Evolutionary conservation across 2,888 invertebrate genomes (phyloP), one percentile per base, ranked within the genome.

Genomic region (Netelia fuscicornis): DNA sequence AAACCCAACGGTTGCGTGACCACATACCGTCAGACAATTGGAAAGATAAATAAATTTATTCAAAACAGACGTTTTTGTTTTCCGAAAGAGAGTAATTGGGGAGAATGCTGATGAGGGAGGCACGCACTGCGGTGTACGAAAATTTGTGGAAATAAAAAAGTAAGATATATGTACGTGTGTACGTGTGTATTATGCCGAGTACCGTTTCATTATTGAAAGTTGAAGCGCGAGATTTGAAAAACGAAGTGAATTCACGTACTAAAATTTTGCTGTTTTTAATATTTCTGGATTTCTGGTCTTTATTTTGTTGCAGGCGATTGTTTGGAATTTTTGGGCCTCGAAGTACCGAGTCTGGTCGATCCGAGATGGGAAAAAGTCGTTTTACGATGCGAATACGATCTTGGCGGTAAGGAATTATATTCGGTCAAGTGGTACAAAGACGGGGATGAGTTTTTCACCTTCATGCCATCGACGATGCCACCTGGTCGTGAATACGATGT

Each of bases 311-410:
- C 87, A 92, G 93, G 91, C 9, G 72, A 86, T 42, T 86, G 89
- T 11, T 74, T 92, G 37, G 87, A 88, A 72, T 81, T 91, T 37
- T 82, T 90, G 13, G 88, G 83, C 25, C 83, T 93, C 58, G 87
- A 91, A 0, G 92, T 92, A 58, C 93, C 93, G n/a, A 83, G 80
- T 37, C 89, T 93, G 54, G 92, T 90, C 2, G 93, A 93, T 87
- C 93, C 93, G 0, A 89, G 93, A 25, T 88, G 83, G 56, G 92
- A 92, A 10, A 88, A 87, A 25, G 87, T 93, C 2, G 78, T 83
- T 13, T 70, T 93, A 54, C 87, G 77, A 11, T 93, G 93, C 85
- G 91, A 92, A 9, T 93, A 93, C 87, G 91, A 93, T 76, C 89
- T 93, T 0, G 90, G 82, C 0, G 90, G 90, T 2, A 87, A 89